Percentiles rank a stretch among this genome's conserved stretches.
Evolutionary conservation across 2,888 invertebrate genomes (phyloP).

Genomic region (Drosophila cognata): DNA sequence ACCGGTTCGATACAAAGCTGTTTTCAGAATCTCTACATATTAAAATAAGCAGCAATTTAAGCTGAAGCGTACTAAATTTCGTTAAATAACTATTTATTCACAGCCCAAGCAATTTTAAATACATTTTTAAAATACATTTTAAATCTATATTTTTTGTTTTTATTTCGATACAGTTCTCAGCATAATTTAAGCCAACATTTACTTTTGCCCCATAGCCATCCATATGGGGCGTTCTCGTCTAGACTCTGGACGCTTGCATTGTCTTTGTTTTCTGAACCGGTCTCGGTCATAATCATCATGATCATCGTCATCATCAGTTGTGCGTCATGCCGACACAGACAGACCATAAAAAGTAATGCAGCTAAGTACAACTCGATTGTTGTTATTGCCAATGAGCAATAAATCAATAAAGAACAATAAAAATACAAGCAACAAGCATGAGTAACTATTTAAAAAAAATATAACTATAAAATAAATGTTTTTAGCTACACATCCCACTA

Average conservation of each 20-base stretch:
- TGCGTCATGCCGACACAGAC: constrained; percentile 67
- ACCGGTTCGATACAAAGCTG: constrained; percentile 21
- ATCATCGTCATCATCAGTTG: constrained; percentile 12
- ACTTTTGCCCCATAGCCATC: constrained; percentile 44
- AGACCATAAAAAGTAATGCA: constrained; percentile 70
- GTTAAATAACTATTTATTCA: background rate
- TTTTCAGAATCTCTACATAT: background rate
- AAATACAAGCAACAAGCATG: background rate
- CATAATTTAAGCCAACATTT: constrained; percentile 22
- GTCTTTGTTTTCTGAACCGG: constrained; percentile 69
- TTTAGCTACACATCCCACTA: background rate
- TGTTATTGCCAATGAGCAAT: constrained; percentile 51
- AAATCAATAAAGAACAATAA: constrained; percentile 60
- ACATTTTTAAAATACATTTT: background rate
- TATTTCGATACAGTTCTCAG: background rate
- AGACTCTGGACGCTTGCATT: constrained; percentile 55
- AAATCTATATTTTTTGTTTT: background rate
- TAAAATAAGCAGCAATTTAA: constrained; percentile 1
- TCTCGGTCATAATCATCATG: constrained; percentile 29
- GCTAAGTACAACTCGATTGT: constrained; percentile 42
- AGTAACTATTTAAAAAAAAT: background rate
- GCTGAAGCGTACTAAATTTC: background rate
- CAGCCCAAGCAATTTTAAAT: background rate
- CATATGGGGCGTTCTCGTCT: constrained; percentile 59
- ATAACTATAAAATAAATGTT: background rate